Conservation (phyloP, 2,113 vertebrate genomes). For the Lycocorax pyrrhopterus region DNA sequence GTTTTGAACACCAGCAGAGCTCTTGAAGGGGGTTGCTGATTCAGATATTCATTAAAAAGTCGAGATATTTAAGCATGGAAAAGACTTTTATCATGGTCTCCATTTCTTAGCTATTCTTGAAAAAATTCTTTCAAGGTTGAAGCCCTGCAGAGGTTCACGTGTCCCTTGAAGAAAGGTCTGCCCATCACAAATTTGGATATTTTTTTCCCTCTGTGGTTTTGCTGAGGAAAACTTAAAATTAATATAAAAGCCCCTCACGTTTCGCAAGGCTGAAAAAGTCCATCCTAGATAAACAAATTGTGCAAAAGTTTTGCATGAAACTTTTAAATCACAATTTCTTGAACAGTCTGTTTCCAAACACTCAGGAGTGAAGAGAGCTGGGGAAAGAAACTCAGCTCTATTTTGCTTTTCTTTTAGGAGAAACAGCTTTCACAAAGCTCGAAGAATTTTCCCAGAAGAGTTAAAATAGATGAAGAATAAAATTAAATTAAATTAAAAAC, state of each 20-base stretch:
- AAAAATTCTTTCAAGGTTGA: neutral
- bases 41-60: neutral
- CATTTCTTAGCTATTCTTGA: neutral
- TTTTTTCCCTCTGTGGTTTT: neutral
- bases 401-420: neutral
- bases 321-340: neutral
- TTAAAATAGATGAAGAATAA: neutral
- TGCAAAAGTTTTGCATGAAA: neutral
- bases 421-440: neutral
- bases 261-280: neutral
- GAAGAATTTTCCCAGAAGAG: neutral
- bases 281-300: neutral
- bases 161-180: neutral
- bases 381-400: neutral
- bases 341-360: neutral
- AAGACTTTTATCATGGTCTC: neutral
- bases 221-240: neutral
- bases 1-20: neutral
- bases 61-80: neutral
- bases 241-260: fast-evolving
- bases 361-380: neutral
- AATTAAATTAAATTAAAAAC: neutral
- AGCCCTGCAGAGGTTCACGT: neutral
- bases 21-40: neutral
- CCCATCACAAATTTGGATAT: neutral